These are phyloP conservation scores for Mobula birostris DNA, from an alignment of 2,113 vertebrate species.

Conservation along the genomic window DNA sequence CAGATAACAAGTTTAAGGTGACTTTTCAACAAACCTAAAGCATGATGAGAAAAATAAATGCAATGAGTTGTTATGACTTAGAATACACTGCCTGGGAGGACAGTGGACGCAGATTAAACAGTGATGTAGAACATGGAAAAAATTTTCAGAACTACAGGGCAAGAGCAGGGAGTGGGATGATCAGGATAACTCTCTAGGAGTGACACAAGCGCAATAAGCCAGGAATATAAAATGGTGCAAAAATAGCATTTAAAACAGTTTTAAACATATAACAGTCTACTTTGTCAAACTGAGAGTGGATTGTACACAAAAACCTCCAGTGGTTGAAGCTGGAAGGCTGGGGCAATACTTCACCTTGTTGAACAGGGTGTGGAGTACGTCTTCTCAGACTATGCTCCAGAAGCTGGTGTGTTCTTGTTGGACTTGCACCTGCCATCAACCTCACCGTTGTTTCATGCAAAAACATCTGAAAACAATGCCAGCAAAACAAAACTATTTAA, in stretches of 20 bases:
- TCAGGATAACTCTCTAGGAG: too few species aligned
- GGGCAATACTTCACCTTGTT: slow-evolving; percentile 23
- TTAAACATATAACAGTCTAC: background rate
- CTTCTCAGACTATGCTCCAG: slow-evolving; percentile 87
- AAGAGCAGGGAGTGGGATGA: too few species aligned
- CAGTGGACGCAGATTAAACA: too few species aligned
- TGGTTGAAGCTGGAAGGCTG: background rate
- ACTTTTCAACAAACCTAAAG: too few species aligned
- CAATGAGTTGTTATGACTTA: too few species aligned
- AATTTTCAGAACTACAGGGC: too few species aligned
- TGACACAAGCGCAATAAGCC: too few species aligned
- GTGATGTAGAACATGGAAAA: too few species aligned
- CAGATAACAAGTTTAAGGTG: too few species aligned
- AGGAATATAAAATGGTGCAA: background rate
- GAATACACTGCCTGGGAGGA: too few species aligned
- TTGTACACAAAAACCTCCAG: background rate
- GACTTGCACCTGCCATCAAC: slow-evolving; percentile 95
- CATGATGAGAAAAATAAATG: too few species aligned
- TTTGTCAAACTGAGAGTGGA: background rate
- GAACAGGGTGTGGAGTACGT: slow-evolving; percentile 50
- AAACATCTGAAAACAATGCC: slow-evolving; percentile 67
- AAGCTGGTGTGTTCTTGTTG: slow-evolving; percentile 92
- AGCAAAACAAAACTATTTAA: background rate
- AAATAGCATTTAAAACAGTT: background rate
- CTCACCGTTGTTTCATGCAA: slow-evolving; percentile 93